These are phyloP conservation scores for Entelurus aequoreus DNA, from an alignment of 2,113 vertebrate species.

Conservation along the genomic window DNA sequence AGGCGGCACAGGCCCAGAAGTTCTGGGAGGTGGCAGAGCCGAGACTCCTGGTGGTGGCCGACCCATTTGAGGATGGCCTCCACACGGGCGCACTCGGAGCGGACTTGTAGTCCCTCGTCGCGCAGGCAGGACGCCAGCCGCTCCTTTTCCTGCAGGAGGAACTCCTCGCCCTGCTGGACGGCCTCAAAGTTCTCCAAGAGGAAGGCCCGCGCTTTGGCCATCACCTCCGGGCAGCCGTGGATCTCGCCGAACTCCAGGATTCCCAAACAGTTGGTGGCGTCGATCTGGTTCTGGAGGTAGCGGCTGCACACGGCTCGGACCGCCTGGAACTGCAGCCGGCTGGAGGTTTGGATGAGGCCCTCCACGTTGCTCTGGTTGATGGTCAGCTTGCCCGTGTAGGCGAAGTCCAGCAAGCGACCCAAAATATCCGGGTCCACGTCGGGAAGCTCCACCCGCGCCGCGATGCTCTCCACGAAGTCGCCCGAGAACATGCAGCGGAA, in stretches of 20 bases:
- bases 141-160: conserved; percentile 80
- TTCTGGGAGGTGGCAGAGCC: conserved; percentile 76
- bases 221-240: conserved; percentile 87
- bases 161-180: conserved; percentile 84
- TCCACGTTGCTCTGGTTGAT: conserved; percentile 92
- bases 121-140: conserved; percentile 78
- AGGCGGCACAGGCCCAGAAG: conserved; percentile 79
- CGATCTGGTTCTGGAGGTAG: conserved; percentile 94
- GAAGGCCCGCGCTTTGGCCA: conserved; percentile 89
- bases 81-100: conserved; percentile 78
- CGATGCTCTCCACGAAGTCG: conserved; percentile 88
- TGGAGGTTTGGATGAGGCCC: conserved; percentile 80
- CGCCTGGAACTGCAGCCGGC: conserved; percentile 84
- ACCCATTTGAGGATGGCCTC: conserved; percentile 87
- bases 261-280: conserved; percentile 90
- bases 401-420: conserved; percentile 82
- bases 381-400: conserved; percentile 90
- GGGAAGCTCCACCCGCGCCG: conserved; percentile 82
- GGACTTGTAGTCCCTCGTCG: conserved; percentile 81
- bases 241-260: conserved; percentile 92
- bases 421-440: conserved; percentile 78
- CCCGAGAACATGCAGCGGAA: conserved; percentile 93
- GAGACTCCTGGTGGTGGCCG: conserved; percentile 65
- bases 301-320: conserved; percentile 86
- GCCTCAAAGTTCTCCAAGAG: conserved; percentile 92